A percentile compares a stretch with the other conserved stretches of the same genome.
phyloP scores from a whole-genome alignment of 1,140 invertebrate species.

The Mizuhopecten yessoensis region DNA sequence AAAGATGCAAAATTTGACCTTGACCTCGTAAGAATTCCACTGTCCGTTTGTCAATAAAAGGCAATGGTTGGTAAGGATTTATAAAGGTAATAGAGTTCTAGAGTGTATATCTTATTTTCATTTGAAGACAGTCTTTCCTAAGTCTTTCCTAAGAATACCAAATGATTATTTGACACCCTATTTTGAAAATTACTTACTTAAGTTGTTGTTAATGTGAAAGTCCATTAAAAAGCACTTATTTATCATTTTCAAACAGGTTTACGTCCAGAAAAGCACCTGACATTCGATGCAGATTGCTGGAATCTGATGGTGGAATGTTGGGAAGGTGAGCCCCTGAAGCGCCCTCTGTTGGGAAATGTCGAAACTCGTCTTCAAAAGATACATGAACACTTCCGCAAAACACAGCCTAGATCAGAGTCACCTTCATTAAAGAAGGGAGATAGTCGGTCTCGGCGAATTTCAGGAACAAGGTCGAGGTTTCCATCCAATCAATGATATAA shows the following conservation, averaged over 20 bases:
- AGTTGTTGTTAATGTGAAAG: too few relatives aligned
- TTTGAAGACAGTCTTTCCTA: too few relatives aligned
- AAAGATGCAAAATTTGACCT: too few relatives aligned
- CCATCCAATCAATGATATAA: background rate
- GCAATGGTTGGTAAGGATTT: too few relatives aligned
- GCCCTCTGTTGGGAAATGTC: conserved; percentile 92
- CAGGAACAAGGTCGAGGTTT: conserved; percentile 8
- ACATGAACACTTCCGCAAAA: conserved; percentile 52
- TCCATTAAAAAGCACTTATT: too few relatives aligned
- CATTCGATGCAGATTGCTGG: conserved; percentile 93
- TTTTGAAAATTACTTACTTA: too few relatives aligned
- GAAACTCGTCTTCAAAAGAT: conserved; percentile 53
- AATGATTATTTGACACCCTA: too few relatives aligned
- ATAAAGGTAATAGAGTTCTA: too few relatives aligned
- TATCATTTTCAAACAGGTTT: conserved; percentile 83
- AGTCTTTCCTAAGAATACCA: too few relatives aligned
- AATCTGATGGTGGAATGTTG: conserved; percentile 93
- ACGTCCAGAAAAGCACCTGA: conserved; percentile 90
- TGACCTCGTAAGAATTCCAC: too few relatives aligned
- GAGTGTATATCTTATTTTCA: too few relatives aligned
- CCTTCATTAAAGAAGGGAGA: background rate
- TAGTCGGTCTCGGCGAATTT: background rate
- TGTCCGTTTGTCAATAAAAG: too few relatives aligned
- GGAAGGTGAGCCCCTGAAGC: conserved; percentile 89
- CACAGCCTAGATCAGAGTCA: background rate